Evolutionary conservation across 2,888 invertebrate species (phyloP), one percentile per base, ranked within the genome.

Genomic region (Calameuta pallipes): DNA sequence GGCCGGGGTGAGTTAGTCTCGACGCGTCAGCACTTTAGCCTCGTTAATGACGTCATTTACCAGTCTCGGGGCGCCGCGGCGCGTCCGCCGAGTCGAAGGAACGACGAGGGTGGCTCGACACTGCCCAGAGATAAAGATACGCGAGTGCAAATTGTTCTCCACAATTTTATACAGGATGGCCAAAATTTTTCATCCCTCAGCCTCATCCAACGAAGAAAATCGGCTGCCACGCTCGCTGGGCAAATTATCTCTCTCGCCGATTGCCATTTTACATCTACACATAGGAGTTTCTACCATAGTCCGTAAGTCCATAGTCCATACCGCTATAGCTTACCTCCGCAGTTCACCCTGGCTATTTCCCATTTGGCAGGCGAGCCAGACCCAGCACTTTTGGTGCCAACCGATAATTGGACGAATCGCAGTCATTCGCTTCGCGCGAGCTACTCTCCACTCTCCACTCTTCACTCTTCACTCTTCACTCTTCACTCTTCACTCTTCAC

Each of bases 301-400:
- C 76, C 83, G 82, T 82, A 82, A 83, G 81, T 80, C 85, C 85
- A 83, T 83, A 82, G 85, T 82, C 73, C 31, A 3, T 36, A 37
- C 79, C 79, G 82, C 85, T 85, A 84, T 85, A 85, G 85, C 86
- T 86, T 86, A 81, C 85, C 84, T 86, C 84, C 83, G 77, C 78
- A 82, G 76, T 81, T 56, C 81, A 75, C 74, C 78, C 85, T 85
- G 88, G 89, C 87, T 88, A 89, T 89, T 89, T 89, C 88, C 89
- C 89, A 89, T 89, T 89, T 89, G 89, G 89, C 89, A 88, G 88
- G 82, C 86, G 87, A 88, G 87, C 88, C 88, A 89, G 88, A 89
- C 87, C 89, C 89, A 89, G 89, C 89, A 89, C 88, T 89, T 89
- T 89, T 88, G 88, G 89, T 89, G 89, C 89, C 89, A 89, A 88